Evolutionary conservation across 30 jellyfish, hydroid and myxozoan species (phyloP), one percentile per base, ranked within the genome.

Genomic region (Chironex yamaguchii): DNA sequence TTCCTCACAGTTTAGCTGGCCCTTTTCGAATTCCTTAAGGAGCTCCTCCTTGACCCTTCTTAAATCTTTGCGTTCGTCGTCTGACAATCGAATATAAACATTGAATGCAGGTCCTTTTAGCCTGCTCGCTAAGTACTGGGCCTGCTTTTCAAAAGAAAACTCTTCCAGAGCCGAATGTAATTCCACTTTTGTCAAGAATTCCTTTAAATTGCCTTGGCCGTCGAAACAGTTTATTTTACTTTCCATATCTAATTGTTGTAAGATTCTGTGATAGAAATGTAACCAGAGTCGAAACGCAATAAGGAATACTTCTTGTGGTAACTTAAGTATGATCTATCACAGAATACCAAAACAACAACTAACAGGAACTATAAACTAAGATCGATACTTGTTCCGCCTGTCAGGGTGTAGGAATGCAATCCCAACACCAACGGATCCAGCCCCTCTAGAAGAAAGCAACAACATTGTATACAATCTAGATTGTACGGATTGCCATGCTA

Each of bases 1-100:
- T 80, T 80, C 91, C 30, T 80, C 91, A 23, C 84, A 53, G 29
- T 80, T 63, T 33, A 27, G 69, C n/a, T 80, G 58, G 58, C 84
- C 91, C 52, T 25, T 34, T 36, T 80, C 91, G 36, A 80, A 80
- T 21, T 80, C 91, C 49, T 80, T 80, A 14, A 33, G 25, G 1
- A 62, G 58, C 26, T 80, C 91, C 29, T 42, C 76, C 33, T 80
- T 80, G 28, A 80, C 36, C 51, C 50, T 36, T 0, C 51, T 74
- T n/a, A 25, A 28, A 3, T 65, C 28, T 35, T 80, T 64, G 29
- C 65, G 65, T 48, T 80, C 75, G 17, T 63, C 84, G 3, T 42
- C 73, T 25, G 65, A 26, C 70, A 80, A 64, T 23, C 84, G 72
- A 28, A 80, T 17, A 33, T 65, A 80, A 62, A 80, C 83, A 30